Evolutionary conservation across 2,888 invertebrate genomes (phyloP).

Genomic region (Ennomos quercinarius): DNA sequence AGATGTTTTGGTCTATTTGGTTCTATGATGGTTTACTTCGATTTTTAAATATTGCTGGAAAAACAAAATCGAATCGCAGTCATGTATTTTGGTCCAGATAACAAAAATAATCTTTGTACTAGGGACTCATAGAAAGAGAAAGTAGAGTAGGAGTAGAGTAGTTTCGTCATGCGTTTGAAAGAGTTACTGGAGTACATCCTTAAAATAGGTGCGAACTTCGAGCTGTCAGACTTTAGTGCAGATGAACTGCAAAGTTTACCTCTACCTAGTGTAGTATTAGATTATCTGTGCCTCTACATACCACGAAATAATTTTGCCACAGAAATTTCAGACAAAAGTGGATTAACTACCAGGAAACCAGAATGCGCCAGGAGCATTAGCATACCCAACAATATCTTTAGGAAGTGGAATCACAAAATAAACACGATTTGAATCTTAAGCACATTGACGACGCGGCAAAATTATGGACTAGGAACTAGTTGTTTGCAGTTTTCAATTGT

Average conservation of each 20-base stretch:
- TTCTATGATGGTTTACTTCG: constrained; percentile 6
- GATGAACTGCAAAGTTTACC: too few species aligned
- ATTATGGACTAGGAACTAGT: not conserved
- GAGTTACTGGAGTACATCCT: too few species aligned
- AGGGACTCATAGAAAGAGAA: too few species aligned
- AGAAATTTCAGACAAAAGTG: constrained; percentile 2
- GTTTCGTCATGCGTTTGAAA: too few species aligned
- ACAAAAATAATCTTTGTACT: too few species aligned
- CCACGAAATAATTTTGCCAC: too few species aligned
- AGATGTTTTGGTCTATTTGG: constrained; percentile 22
- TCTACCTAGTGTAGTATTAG: too few species aligned
- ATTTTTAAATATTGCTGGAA: not conserved
- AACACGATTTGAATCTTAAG: constrained; percentile 38
- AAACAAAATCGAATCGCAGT: not conserved
- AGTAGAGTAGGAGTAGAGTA: too few species aligned
- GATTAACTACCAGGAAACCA: constrained; percentile 18
- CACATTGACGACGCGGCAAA: not conserved
- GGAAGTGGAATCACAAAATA: constrained; percentile 29
- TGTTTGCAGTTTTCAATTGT: not conserved
- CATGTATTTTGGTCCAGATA: too few species aligned
- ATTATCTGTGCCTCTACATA: too few species aligned
- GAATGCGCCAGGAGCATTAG: constrained; percentile 27
- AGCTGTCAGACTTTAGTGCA: too few species aligned
- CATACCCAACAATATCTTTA: constrained; percentile 31
- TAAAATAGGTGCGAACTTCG: too few species aligned